Percentiles rank a stretch among this genome's conserved stretches.
Evolutionary conservation across 2,888 invertebrate species (phyloP).

Genomic region (Cephus pulcher): DNA sequence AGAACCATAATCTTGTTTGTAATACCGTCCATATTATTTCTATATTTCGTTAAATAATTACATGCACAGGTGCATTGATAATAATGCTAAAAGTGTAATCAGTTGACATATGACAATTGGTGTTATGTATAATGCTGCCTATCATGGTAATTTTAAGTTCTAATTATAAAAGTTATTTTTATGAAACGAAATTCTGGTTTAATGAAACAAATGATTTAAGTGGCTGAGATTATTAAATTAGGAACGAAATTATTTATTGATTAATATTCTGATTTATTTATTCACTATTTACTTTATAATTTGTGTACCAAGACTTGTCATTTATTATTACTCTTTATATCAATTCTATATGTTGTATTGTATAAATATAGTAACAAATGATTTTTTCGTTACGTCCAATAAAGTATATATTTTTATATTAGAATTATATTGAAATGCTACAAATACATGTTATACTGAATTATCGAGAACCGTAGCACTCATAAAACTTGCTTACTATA

Average conservation of each 20-base stretch:
- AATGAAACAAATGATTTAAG: not conserved
- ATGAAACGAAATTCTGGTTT: too few species aligned
- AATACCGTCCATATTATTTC: not conserved
- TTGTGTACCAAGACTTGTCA: too few species aligned
- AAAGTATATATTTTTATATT: not conserved
- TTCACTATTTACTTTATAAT: too few species aligned
- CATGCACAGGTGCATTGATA: not conserved
- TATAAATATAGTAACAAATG: not conserved
- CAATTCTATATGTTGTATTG: not conserved
- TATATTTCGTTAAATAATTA: not conserved
- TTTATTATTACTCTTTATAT: too few species aligned
- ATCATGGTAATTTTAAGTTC: not conserved
- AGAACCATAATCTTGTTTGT: not conserved
- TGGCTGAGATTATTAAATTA: not conserved
- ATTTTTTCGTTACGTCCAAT: not conserved
- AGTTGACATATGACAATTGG: not conserved
- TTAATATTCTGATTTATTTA: not conserved
- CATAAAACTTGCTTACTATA: not conserved
- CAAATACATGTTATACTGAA: not conserved
- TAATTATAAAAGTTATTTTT: too few species aligned
- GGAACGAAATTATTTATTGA: not conserved
- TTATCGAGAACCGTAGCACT: not conserved
- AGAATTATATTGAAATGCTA: not conserved
- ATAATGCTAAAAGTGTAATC: not conserved
- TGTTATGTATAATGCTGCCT: not conserved